Evolutionary conservation across 2,797 vertebrate species (phyloP), one percentile per base, ranked within the genome.

Genomic region (Anolis apletophallus): DNA sequence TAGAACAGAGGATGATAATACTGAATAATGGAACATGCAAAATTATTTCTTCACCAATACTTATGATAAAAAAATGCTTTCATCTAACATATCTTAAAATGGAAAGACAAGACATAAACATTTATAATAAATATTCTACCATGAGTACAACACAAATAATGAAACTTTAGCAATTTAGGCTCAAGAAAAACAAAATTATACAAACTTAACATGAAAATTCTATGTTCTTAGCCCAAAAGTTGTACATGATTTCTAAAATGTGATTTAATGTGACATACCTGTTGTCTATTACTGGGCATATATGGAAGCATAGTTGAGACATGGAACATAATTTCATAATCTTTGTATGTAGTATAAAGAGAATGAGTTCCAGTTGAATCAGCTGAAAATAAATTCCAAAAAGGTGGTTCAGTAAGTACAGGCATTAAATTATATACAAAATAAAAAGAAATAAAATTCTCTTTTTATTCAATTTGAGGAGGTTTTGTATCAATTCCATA

Each of bases 261-360:
- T 61, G 88, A 90, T 12, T 80, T 80, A 71, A 86, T 29, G 50
- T 46, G 16, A 54, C 97, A 88, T 94, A 99, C 99, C 98, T 99
- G 99, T 93, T 99, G 99, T 88, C 98, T 97, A 94, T 99, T 99
- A 96, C 96, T 99, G 73, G 99, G 98, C 75, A 98, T 99, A 93
- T 99, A 98, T 59, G 99, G 99, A 85, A 99, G 98, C 96, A 99
- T 97, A 72, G 98, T 99, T 83, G 98, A 99, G 82, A 99, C 98
- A 8, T 99, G 99, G 93, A 99, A 99, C 99, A 99, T 99, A 95
- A 99, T 97, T 90, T 99, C 99, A 21, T 99, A 99, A 95, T 99
- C 99, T 93, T 99, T 99, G 88, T 99, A 99, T 29, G 99, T 99
- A 54, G 99, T 99, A 93, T 99, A 99, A 76, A 99, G 98, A 59